Evolutionary conservation across 2,113 vertebrate genomes (phyloP).

Genomic region (Ptychochromis oligacanthus): DNA sequence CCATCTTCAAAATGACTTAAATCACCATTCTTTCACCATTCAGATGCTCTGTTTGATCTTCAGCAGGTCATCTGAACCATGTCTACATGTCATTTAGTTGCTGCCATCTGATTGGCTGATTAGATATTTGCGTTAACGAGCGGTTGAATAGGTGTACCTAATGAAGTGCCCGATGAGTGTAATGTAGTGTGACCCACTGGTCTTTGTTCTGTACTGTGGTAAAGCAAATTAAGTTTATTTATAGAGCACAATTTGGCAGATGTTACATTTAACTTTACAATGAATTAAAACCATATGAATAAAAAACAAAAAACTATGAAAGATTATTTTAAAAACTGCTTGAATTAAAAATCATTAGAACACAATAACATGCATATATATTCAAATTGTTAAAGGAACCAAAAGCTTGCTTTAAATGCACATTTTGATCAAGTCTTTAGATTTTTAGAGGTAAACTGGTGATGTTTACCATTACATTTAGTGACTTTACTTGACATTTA

Average conservation of each 20-base stretch:
- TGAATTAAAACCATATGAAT: neutral
- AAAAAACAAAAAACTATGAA: neutral
- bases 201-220: neutral
- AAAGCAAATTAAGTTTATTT: neutral
- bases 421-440: neutral
- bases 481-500: neutral
- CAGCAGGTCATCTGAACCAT: too few species aligned
- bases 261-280: neutral
- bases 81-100: too few species aligned
- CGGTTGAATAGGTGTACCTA: too few species aligned
- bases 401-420: neutral
- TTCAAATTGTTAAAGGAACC: neutral
- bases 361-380: too few species aligned
- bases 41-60: too few species aligned
- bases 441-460: neutral
- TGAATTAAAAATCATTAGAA: accelerated
- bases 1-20: too few species aligned
- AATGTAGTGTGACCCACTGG: too few species aligned
- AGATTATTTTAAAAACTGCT: neutral
- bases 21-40: too few species aligned
- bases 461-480: too few species aligned
- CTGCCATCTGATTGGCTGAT: too few species aligned
- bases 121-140: too few species aligned
- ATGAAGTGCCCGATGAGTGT: too few species aligned
- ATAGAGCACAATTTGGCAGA: neutral